Percentiles rank a stretch among this genome's conserved stretches.
Evolutionary conservation across 2,797 vertebrate species (phyloP).

Genomic region (Phataginus tetradactyla): DNA sequence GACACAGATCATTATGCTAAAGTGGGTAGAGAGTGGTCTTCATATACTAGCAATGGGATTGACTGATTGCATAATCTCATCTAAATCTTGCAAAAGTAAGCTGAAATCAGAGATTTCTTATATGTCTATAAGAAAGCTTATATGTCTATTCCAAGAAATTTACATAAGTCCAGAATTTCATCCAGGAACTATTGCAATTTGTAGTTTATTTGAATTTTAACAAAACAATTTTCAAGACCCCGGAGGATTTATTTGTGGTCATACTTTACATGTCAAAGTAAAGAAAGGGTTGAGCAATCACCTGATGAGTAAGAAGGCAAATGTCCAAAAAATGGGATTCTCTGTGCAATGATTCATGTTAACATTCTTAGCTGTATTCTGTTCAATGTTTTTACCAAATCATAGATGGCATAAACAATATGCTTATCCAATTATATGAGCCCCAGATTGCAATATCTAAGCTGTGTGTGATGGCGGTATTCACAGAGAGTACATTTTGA

Average conservation of each 20-base stretch:
- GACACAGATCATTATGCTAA: not conserved
- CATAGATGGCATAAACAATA: not conserved
- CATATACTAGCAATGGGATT: accelerated
- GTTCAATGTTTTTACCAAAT: not conserved
- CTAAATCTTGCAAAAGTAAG: not conserved
- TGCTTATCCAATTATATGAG: not conserved
- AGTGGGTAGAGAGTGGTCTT: not conserved
- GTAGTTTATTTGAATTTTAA: not conserved
- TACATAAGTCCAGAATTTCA: not conserved
- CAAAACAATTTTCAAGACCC: not conserved
- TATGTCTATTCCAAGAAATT: not conserved
- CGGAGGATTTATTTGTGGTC: not conserved
- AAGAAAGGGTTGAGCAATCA: not conserved
- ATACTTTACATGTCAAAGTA: not conserved
- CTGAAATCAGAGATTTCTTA: not conserved
- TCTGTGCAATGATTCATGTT: not conserved
- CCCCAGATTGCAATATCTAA: no score
- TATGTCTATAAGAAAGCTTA: not conserved
- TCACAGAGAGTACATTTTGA: not conserved
- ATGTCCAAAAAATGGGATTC: not conserved
- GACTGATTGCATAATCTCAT: accelerated
- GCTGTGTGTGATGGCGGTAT: accelerated
- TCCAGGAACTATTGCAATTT: not conserved
- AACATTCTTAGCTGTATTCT: not conserved
- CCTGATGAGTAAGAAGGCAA: not conserved